phyloP scores from a whole-genome alignment of 1,140 invertebrate genomes.

The Reticulitermes speratus region DNA sequence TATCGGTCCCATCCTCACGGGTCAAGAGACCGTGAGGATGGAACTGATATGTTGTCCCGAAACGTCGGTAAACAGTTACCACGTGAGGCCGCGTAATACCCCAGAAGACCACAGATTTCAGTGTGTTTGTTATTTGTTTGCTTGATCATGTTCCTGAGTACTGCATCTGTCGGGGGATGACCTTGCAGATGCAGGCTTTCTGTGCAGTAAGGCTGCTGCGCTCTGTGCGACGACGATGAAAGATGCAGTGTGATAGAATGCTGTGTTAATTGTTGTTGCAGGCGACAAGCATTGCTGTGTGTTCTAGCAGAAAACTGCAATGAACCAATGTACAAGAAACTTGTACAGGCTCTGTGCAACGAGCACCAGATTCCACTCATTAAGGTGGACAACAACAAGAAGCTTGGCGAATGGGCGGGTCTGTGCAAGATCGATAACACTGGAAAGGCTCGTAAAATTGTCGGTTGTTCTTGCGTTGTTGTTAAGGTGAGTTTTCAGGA shows the following conservation, averaged over 20 bases:
- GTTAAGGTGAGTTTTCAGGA: constrained; percentile 70
- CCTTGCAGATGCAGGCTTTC: no score
- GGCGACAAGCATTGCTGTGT: constrained; percentile 93
- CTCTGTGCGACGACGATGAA: no score
- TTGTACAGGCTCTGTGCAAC: constrained; percentile 97
- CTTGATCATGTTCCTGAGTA: no score
- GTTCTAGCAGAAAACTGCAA: constrained; percentile 98
- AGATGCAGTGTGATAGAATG: not conserved
- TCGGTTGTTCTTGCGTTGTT: constrained; percentile 97
- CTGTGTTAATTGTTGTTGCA: constrained; percentile 45
- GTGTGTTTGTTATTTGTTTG: no score
- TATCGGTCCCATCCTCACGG: no score
- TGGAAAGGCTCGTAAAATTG: constrained; percentile 97
- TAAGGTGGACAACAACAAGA: constrained; percentile 98
- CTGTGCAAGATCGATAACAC: constrained; percentile 99
- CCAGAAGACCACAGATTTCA: no score
- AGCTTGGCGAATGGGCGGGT: constrained; percentile 98
- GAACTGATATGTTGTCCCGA: no score
- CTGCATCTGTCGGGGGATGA: no score
- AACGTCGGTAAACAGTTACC: no score
- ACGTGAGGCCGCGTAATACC: no score
- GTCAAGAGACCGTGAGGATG: no score
- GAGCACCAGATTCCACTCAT: constrained; percentile 97
- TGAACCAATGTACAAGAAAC: constrained; percentile 94
- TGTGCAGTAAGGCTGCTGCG: no score